These are phyloP conservation scores for Gracilinanus agilis DNA, from an alignment of 2,113 vertebrate genomes.

Conservation along the genomic window DNA sequence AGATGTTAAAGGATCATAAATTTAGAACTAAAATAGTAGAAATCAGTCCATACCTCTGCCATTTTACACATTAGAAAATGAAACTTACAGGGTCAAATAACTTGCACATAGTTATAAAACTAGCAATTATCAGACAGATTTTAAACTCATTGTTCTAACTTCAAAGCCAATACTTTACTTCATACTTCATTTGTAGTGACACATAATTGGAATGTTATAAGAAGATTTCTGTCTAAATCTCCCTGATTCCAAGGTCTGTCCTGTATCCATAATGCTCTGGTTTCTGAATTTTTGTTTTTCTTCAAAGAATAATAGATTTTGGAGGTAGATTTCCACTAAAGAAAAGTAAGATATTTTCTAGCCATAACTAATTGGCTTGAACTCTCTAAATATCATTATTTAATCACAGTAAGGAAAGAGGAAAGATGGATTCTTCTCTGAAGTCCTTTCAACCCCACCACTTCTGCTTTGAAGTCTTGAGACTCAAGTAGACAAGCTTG, in stretches of 20 bases:
- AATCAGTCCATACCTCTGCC: background rate
- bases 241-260: background rate
- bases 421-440: background rate
- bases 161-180: background rate
- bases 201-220: background rate
- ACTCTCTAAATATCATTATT: background rate
- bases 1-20: background rate
- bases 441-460: background rate
- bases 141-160: background rate
- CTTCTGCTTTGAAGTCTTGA: background rate
- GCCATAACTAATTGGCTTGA: background rate
- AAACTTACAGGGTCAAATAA: background rate
- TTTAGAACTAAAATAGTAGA: background rate
- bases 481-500: background rate
- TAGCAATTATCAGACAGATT: background rate
- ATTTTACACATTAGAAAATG: background rate
- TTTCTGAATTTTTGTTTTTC: background rate
- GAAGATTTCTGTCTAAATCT: background rate
- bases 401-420: background rate
- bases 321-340: background rate
- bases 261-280: background rate
- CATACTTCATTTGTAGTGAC: background rate
- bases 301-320: background rate
- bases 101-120: background rate
- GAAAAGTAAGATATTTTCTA: background rate